phyloP scores from a whole-genome alignment of 2,888 invertebrate species.

The Agonopterix alstromeriana region DNA sequence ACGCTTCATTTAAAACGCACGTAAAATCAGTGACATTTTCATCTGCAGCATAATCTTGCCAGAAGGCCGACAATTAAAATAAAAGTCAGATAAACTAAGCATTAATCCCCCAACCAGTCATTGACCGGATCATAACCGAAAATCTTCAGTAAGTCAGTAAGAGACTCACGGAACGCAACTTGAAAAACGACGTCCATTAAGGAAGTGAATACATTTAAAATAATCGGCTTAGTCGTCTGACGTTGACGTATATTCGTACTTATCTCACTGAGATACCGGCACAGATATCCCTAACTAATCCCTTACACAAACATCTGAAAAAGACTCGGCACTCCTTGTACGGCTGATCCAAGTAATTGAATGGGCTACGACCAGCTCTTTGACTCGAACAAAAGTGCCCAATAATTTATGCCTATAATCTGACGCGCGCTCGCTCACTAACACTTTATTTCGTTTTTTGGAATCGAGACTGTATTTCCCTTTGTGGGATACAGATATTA shows the following conservation, averaged over 20 bases:
- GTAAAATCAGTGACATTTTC: conserved; percentile 19
- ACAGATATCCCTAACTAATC: conserved; percentile 72
- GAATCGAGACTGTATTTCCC: conserved; percentile 48
- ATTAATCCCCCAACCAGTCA: conserved; percentile 59
- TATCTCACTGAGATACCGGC: conserved; percentile 75
- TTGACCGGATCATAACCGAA: conserved; percentile 74
- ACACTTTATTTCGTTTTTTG: conserved; percentile 53
- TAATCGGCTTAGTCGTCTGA: conserved; percentile 76
- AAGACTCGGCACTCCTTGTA: conserved; percentile 72
- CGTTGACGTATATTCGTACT: conserved; percentile 77
- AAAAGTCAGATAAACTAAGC: conserved; percentile 52
- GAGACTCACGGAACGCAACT: conserved; percentile 49
- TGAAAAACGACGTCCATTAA: conserved; percentile 76
- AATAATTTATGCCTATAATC: conserved; percentile 77
- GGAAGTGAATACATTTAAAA: conserved; percentile 78
- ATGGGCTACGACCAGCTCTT: conserved; percentile 59
- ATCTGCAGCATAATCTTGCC: not conserved
- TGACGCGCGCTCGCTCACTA: conserved; percentile 53
- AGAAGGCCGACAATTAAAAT: not conserved
- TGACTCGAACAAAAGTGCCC: conserved; percentile 71
- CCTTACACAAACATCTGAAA: conserved; percentile 74
- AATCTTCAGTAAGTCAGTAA: conserved; percentile 67
- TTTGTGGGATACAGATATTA: conserved; percentile 64
- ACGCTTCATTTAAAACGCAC: too few species aligned
- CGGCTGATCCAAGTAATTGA: conserved; percentile 65